These are phyloP conservation scores for Rhinella marina DNA, from an alignment of 2,797 vertebrate genomes.

Conservation along the genomic window DNA sequence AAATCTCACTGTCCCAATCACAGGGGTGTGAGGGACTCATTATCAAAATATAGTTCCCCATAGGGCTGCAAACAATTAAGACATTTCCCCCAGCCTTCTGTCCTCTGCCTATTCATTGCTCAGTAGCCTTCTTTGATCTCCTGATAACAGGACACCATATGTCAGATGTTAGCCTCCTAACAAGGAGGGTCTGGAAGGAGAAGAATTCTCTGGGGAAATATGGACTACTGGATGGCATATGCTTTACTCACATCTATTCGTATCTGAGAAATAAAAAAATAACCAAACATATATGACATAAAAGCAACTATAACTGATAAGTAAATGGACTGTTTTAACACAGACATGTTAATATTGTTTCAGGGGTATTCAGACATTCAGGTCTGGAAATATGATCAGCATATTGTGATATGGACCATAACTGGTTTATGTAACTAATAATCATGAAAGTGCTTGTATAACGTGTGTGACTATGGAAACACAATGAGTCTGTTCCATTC, in stretches of 20 bases:
- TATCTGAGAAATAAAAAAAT: background rate
- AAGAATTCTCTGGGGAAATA: background rate
- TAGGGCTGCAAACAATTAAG: conserved; percentile 12
- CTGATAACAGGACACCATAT: conserved; percentile 27
- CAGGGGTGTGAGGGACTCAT: too few species aligned
- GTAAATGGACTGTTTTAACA: background rate
- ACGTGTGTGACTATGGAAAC: background rate
- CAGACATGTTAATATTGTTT: background rate
- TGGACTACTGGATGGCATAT: background rate
- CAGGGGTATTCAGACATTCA: background rate
- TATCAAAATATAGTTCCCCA: background rate
- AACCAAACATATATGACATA: background rate
- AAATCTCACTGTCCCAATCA: background rate
- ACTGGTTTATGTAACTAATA: background rate
- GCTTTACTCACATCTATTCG: background rate
- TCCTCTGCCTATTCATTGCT: conserved; percentile 27
- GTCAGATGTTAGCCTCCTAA: conserved; percentile 35
- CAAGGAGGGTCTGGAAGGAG: background rate
- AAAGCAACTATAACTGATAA: background rate
- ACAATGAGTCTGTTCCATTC: background rate
- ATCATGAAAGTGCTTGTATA: background rate
- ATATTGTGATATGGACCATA: background rate
- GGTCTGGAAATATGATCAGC: background rate
- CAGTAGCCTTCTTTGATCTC: conserved; percentile 32
- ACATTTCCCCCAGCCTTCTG: conserved; percentile 11